Evolutionary conservation across 2,888 invertebrate species (phyloP).

Genomic region (Leptogaster cylindrica): DNA sequence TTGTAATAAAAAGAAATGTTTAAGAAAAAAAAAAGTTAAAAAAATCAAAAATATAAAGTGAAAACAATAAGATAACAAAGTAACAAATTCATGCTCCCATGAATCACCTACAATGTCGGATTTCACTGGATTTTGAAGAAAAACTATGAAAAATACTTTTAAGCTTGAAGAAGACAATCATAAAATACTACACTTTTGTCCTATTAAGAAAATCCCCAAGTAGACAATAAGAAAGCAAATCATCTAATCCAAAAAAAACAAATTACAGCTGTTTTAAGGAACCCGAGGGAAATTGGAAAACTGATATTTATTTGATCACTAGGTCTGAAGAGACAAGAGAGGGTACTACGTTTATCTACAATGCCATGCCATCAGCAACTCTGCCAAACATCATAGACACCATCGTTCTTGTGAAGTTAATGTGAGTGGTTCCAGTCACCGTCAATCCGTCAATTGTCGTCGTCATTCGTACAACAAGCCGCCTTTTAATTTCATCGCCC

Average conservation of each 20-base stretch:
- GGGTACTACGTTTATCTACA: slow-evolving; percentile 7
- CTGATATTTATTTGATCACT: slow-evolving; percentile 50
- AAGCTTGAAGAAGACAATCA: slow-evolving; percentile 27
- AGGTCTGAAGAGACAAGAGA: slow-evolving; percentile 44
- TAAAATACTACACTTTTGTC: slow-evolving; percentile 20
- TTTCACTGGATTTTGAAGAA: no score
- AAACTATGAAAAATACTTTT: slow-evolving; percentile 23
- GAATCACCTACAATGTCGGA: no score
- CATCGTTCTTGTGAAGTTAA: no score
- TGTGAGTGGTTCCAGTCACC: no score
- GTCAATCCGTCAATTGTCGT: no score
- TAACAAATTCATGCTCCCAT: no score
- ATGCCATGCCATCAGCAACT: slow-evolving; percentile 5
- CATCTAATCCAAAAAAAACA: slow-evolving; percentile 43
- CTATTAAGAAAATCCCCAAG: slow-evolving; percentile 33
- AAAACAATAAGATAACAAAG: neutral
- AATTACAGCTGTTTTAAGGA: slow-evolving; percentile 45
- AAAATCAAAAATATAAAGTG: neutral
- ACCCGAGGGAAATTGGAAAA: slow-evolving; percentile 45
- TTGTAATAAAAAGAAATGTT: slow-evolving; percentile 1
- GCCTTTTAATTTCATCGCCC: no score
- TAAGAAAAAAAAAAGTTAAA: neutral
- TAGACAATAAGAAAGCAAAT: slow-evolving; percentile 47
- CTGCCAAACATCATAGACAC: no score
- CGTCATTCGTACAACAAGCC: no score